Conservation (phyloP, 1,140 invertebrate genomes). For the Triops longicaudatus region DNA sequence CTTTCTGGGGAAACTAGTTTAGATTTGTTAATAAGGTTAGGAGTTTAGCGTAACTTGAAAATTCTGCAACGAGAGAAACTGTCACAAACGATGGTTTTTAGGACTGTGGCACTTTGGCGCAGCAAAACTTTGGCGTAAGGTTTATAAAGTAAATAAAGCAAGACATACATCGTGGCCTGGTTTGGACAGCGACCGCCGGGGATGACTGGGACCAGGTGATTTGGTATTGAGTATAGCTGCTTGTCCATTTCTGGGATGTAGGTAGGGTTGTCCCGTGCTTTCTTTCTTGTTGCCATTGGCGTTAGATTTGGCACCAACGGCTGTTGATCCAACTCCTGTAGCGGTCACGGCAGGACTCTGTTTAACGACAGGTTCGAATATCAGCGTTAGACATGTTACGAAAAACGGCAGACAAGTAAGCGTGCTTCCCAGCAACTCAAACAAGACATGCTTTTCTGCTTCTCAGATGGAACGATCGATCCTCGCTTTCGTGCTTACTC, state of each 20-base stretch:
- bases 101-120: too few relatives aligned
- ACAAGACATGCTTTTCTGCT: neutral
- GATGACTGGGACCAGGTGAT: neutral
- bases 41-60: too few relatives aligned
- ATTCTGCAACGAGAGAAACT: too few relatives aligned
- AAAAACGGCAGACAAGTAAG: neutral
- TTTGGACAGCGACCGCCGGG: neutral
- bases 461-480: neutral
- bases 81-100: too few relatives aligned
- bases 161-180: neutral
- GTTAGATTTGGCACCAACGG: neutral
- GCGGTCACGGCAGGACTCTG: conserved; percentile 5
- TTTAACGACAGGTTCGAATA: neutral
- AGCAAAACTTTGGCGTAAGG: too few relatives aligned
- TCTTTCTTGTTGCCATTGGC: neutral
- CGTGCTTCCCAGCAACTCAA: neutral
- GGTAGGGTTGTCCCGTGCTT: neutral
- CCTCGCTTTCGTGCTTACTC: neutral
- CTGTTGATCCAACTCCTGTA: neutral
- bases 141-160: neutral
- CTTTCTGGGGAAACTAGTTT: too few relatives aligned
- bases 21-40: too few relatives aligned
- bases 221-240: neutral
- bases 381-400: neutral
- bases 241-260: neutral